A percentile compares a stretch with the other conserved stretches of the same genome.
Conservation (phyloP, 2,888 invertebrate genomes). For the Octodonta nipae region DNA sequence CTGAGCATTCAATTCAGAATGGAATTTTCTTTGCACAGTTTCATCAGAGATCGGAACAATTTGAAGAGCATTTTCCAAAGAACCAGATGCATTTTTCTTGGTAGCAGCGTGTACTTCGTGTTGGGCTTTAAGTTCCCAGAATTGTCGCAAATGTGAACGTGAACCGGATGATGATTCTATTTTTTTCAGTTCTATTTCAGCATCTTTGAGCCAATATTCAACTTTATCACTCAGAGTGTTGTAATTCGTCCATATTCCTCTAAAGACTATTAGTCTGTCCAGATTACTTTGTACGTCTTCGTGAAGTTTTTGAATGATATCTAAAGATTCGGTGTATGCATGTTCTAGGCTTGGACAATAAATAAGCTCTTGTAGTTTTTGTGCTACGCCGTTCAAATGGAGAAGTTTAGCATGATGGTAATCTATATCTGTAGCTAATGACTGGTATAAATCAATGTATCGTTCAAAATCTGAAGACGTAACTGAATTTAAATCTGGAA, state of each 20-base stretch:
- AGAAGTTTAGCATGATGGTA: slow-evolving; percentile 67
- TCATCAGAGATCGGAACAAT: slow-evolving; percentile 75
- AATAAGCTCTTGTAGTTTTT: slow-evolving; percentile 59
- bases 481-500: slow-evolving; percentile 67
- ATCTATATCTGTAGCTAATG: slow-evolving; percentile 63
- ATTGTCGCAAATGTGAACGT: slow-evolving; percentile 67
- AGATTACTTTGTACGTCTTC: slow-evolving; percentile 64
- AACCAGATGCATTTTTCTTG: slow-evolving; percentile 55
- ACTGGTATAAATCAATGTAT: slow-evolving; percentile 70
- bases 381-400: slow-evolving; percentile 58
- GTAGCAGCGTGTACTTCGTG: slow-evolving; percentile 71
- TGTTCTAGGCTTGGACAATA: slow-evolving; percentile 62
- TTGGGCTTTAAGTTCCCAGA: slow-evolving; percentile 81
- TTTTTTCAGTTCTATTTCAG: slow-evolving; percentile 54
- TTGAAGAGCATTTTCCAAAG: slow-evolving; percentile 64
- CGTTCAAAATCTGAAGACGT: slow-evolving; percentile 75
- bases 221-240: slow-evolving; percentile 59
- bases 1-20: slow-evolving; percentile 61
- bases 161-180: slow-evolving; percentile 51
- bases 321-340: slow-evolving; percentile 57
- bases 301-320: slow-evolving; percentile 57
- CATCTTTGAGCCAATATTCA: slow-evolving; percentile 62
- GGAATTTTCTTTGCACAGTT: slow-evolving; percentile 65
- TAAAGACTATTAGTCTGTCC: slow-evolving; percentile 57
- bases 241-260: slow-evolving; percentile 64